Evolutionary conservation across 2,113 vertebrate species (phyloP).

Genomic region (Catharus fuscescens): DNA sequence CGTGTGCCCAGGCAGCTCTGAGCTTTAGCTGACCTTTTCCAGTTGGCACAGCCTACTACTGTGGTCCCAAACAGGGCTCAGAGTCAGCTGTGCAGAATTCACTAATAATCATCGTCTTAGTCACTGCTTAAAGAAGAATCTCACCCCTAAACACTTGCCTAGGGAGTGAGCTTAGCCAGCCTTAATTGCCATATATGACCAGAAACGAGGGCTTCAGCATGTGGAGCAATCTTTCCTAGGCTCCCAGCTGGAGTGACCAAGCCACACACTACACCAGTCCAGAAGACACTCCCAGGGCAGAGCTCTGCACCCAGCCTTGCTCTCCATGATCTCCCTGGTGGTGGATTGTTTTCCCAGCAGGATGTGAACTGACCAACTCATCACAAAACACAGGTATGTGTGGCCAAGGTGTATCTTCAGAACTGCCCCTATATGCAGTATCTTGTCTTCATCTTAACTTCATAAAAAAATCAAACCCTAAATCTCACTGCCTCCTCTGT

Average conservation of each 20-base stretch:
- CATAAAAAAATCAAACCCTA: background rate
- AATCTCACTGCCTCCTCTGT: background rate
- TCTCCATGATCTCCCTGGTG: background rate
- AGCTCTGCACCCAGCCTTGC: background rate
- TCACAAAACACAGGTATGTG: background rate
- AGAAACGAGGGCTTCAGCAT: background rate
- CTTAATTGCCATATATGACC: conserved; percentile 50
- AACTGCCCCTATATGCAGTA: background rate
- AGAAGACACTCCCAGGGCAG: background rate
- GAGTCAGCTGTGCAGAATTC: background rate
- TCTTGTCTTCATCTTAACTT: background rate
- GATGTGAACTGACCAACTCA: background rate
- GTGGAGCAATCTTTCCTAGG: background rate
- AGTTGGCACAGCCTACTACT: background rate
- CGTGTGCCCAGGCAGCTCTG: background rate
- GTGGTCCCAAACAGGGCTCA: conserved; percentile 22
- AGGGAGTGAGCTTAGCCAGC: background rate
- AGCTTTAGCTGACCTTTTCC: conserved; percentile 41
- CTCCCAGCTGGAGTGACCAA: background rate
- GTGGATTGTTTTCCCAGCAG: background rate
- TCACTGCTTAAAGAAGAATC: conserved; percentile 28
- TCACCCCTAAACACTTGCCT: conserved; percentile 10
- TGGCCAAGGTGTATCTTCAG: background rate
- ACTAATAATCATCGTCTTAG: conserved; percentile 15
- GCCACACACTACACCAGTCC: background rate